Evolutionary conservation across 2,888 invertebrate genomes (phyloP), one percentile per base, ranked within the genome.

Genomic region (Pheosia tremula): DNA sequence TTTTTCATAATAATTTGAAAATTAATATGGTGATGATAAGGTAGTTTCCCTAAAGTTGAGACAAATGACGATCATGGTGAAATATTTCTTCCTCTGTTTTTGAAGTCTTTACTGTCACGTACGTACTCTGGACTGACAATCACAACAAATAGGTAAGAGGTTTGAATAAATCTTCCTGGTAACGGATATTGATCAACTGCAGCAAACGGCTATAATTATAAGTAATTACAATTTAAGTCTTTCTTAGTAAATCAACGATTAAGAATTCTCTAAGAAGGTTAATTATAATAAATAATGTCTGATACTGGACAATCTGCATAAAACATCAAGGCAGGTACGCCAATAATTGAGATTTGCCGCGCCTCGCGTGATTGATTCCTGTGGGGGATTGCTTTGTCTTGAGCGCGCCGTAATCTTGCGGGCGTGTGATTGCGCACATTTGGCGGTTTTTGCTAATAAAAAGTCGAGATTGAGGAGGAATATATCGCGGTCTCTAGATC

Each of bases 291-390:
- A 75, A 74, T 70, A 66, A 76, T 73, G 63, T 65, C 62, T 69
- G 71, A 76, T 72, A 67, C 66, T 64, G 62, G 71, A 72, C 72
- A 80, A 82, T 82, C 80, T 85, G 81, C 83, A 85, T 85, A 85
- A 84, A 74, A 71, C 66, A 84, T 83, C 75, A 72, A 75, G 67
- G 62, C 62, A 64, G 69, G 77, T 81, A 78, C 78, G 79, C 72
- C 75, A 82, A 79, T 87, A 84, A 86, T 85, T 86, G 79, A 82
- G 78, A 76, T 83, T 80, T 76, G 75, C 62, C 63, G 78, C 83
- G 71, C 85, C 87, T 91, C 76, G 89, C 89, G 87, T 88, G 88
- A 86, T 88, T 78, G 82, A 83, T 86, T 85, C 88, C 82, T 86
- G 71, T 74, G 81, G 79, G 81, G 82, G 83, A 84, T 82, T 75